phyloP scores from a whole-genome alignment of 2,888 invertebrate genomes.

The Troides aeacus region DNA sequence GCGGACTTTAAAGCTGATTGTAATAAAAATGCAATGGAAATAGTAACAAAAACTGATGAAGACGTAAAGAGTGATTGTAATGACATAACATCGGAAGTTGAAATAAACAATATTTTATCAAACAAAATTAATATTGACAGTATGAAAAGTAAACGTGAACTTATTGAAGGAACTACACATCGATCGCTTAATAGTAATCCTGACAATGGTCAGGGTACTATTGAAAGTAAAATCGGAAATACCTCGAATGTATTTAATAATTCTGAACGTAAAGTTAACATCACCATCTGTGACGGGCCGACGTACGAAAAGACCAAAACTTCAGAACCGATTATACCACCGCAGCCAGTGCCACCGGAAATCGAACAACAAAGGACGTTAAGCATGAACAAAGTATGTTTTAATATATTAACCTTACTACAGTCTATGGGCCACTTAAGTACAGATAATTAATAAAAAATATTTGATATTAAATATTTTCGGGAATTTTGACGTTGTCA shows the following conservation, averaged over 20 bases:
- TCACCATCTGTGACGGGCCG: constrained; percentile 64
- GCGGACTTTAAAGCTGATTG: constrained; percentile 78
- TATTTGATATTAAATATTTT: neutral
- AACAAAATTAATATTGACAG: constrained; percentile 32
- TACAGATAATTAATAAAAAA: neutral
- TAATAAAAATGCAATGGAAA: constrained; percentile 43
- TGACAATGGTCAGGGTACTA: constrained; percentile 38
- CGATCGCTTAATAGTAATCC: constrained; percentile 31
- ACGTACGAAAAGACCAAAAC: constrained; percentile 56
- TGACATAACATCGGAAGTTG: constrained; percentile 31
- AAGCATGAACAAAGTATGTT: constrained; percentile 88
- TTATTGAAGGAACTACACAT: constrained; percentile 33
- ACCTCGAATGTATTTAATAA: constrained; percentile 50
- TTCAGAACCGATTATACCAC: constrained; percentile 76
- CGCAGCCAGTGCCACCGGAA: constrained; percentile 88
- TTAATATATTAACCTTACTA: too few relatives aligned
- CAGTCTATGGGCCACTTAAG: neutral
- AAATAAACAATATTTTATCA: constrained; percentile 27
- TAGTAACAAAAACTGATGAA: constrained; percentile 35
- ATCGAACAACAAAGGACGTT: constrained; percentile 90
- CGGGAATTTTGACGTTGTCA: neutral
- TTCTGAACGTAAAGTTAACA: constrained; percentile 62
- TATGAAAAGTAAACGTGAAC: constrained; percentile 31
- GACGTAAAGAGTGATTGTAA: constrained; percentile 30
- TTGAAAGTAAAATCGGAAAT: constrained; percentile 57